Evolutionary conservation across 1,140 invertebrate species (phyloP), one percentile per base, ranked within the genome.

Genomic region (Caerostris darwini): DNA sequence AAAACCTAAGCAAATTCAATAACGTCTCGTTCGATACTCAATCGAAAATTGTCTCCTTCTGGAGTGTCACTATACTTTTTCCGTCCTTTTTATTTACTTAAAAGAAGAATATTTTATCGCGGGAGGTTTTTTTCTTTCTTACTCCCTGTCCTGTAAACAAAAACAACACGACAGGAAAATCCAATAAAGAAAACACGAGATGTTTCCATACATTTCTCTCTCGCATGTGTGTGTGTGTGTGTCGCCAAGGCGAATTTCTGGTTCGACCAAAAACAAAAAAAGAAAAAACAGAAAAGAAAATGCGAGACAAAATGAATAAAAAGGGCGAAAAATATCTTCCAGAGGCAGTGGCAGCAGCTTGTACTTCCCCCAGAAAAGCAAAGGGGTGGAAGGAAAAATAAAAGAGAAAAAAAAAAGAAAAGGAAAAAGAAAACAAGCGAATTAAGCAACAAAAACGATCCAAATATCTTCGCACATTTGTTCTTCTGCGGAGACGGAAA

Each of bases 401-500:
- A n/a, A n/a, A n/a, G n/a, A 34, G 2, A 34, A 34, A 34, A 34
- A 2, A 2, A 34, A 34, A 34, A 34, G 34, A 34, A 34, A 56
- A 69, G 10, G 34, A 54, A 59, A 61, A 86, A 86, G 61, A 58
- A 34, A 86, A 58, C 14, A 92, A 92, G 34, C 58, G 86, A 92
- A 92, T 92, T 92, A 92, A 86, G 77, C 53, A 86, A 61, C 57
- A 92, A 92, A 69, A 86, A 69, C 82, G 82, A 69, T 14, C 14
- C 59, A 17, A 69, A 61, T 86, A 71, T 86, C 82, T 69, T 92
- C 64, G 64, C 91, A 86, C 91, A 92, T 86, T 86, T 92, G 59
- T 92, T 86, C 82, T 92, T 53, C 61, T 82, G 81, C 50, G 81
- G 54, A 59, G 90, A 81, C 7, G 81, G 58, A 59, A 58, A 86